Evolutionary conservation across 2,797 vertebrate species (phyloP).

Genomic region (Gadopsis marmoratus): DNA sequence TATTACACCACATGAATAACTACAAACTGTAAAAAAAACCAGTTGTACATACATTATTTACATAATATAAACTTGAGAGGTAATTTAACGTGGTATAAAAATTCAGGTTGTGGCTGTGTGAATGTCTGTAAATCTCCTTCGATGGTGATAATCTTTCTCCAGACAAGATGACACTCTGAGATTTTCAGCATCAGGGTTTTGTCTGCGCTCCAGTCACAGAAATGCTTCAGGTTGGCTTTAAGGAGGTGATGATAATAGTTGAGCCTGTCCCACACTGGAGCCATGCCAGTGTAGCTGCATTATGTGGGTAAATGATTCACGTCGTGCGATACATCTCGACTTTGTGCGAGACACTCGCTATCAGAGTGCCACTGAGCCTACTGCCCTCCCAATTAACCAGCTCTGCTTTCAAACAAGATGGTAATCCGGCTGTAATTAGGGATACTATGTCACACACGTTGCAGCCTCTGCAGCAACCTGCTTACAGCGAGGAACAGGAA

Average conservation of each 20-base stretch:
- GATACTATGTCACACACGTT: constrained; percentile 64
- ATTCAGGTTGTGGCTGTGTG: neutral
- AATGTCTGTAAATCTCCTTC: constrained; percentile 21
- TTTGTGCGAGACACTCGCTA: constrained; percentile 53
- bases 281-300: constrained; percentile 38
- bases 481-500: constrained; percentile 50
- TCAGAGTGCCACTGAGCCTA: constrained; percentile 64
- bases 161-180: constrained; percentile 15
- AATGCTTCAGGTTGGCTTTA: constrained; percentile 36
- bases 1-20: neutral
- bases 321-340: constrained; percentile 33
- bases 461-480: constrained; percentile 53
- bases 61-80: neutral
- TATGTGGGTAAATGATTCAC: constrained; percentile 51
- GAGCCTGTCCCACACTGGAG: constrained; percentile 50
- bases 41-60: neutral
- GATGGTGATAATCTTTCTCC: constrained; percentile 22
- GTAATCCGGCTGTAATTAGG: constrained; percentile 80
- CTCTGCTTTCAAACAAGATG: constrained; percentile 77
- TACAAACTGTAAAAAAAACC: neutral
- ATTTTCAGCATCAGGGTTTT: constrained; percentile 36
- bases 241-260: constrained; percentile 41
- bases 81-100: constrained; percentile 11
- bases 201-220: constrained; percentile 14
- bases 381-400: constrained; percentile 77